These are phyloP conservation scores for Calonectris borealis DNA, from an alignment of 2,113 vertebrate species.

Conservation along the genomic window DNA sequence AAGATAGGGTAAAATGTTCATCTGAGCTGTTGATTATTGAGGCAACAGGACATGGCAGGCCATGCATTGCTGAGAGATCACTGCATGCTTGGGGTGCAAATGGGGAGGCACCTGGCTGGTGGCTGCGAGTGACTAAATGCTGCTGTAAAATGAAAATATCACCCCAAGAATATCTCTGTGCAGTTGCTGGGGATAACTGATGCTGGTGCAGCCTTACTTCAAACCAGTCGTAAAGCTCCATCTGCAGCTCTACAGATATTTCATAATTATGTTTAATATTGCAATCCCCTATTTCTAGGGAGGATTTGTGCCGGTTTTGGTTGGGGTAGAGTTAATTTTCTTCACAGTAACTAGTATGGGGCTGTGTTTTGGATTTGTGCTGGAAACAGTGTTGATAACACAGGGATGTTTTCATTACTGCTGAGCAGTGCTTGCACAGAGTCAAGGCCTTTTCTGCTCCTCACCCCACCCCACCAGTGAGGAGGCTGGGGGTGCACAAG, in stretches of 20 bases:
- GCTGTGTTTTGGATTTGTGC: no score
- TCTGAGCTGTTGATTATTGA: constrained; percentile 48
- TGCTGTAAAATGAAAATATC: constrained; percentile 27
- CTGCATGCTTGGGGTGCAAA: background rate
- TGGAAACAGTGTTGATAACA: no score
- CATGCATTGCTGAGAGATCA: background rate
- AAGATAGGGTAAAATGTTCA: background rate
- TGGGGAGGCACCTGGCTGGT: background rate
- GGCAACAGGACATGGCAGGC: background rate
- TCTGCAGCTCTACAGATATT: background rate
- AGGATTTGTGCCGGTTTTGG: background rate
- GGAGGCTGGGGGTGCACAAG: no score
- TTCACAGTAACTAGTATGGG: no score
- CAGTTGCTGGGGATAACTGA: constrained; percentile 30
- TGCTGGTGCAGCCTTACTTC: constrained; percentile 9
- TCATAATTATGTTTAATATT: background rate
- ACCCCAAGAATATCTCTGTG: constrained; percentile 1
- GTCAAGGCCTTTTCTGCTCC: no score
- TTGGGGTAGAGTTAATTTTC: no score
- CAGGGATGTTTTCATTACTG: no score
- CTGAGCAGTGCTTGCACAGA: no score
- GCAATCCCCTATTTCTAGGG: background rate
- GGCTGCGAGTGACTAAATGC: background rate
- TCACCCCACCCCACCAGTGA: no score
- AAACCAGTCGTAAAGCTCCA: constrained; percentile 30